These are phyloP conservation scores for Phyllotreta striolata DNA, from an alignment of 2,888 invertebrate species.

Conservation along the genomic window DNA sequence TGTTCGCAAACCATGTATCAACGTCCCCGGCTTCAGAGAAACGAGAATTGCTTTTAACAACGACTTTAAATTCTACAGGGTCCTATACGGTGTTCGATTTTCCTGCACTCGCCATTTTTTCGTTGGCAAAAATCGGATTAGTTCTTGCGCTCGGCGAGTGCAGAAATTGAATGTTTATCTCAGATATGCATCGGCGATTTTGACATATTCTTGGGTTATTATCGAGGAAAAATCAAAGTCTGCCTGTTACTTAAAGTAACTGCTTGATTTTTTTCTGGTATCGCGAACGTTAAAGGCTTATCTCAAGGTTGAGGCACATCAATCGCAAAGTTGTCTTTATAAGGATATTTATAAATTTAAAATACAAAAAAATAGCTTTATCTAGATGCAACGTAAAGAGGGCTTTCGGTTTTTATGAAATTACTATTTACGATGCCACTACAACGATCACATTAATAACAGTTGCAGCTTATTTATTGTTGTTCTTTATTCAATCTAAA, in stretches of 20 bases:
- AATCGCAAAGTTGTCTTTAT: slow-evolving; percentile 11
- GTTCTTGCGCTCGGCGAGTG: background rate
- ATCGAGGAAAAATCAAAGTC: slow-evolving; percentile 8
- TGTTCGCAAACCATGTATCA: slow-evolving; percentile 49
- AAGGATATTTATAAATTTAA: slow-evolving; percentile 14
- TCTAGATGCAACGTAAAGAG: slow-evolving; percentile 5
- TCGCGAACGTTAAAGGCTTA: slow-evolving; percentile 10
- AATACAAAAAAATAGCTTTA: background rate
- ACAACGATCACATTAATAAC: no score
- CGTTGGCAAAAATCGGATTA: no score
- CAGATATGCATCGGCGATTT: slow-evolving; percentile 15
- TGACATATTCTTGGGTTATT: slow-evolving; percentile 14
- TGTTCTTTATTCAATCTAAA: no score
- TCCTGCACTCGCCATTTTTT: no score
- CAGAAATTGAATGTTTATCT: slow-evolving; percentile 14
- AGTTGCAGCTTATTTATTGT: no score
- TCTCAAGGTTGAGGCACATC: slow-evolving; percentile 11
- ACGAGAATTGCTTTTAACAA: slow-evolving; percentile 38
- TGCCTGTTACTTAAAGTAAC: slow-evolving; percentile 13
- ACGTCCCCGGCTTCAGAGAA: slow-evolving; percentile 50
- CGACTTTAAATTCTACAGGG: slow-evolving; percentile 27
- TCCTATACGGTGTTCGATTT: slow-evolving; percentile 5
- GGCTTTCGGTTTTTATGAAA: background rate
- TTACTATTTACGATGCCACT: no score
- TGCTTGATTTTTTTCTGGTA: slow-evolving; percentile 9